Evolutionary conservation across 1,140 invertebrate species (phyloP).

Genomic region (Apis mellifera): Amel_HAv3.1 CM009934.2:8213001-8213500

Average conservation of each 20-base stretch:
- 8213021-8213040: constrained; percentile 62
- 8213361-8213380: too few species aligned
- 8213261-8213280: too few species aligned
- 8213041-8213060: constrained; percentile 65
- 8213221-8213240: too few species aligned
- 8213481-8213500: background rate
- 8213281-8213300: too few species aligned
- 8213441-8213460: background rate
- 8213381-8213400: too few species aligned
- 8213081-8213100: constrained; percentile 61
- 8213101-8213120: constrained; percentile 6
- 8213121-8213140: background rate
- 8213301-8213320: too few species aligned
- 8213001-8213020: constrained; percentile 57
- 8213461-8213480: background rate
- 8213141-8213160: background rate
- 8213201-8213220: background rate
- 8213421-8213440: background rate
- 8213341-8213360: too few species aligned
- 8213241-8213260: too few species aligned
- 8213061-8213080: constrained; percentile 64
- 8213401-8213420: fast-evolving
- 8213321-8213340: too few species aligned
- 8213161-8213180: constrained; percentile 13
- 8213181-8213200: background rate